A percentile compares a stretch with the other conserved stretches of the same genome.
Evolutionary conservation across 1,140 invertebrate species (phyloP).

Genomic region (Nasonia vitripennis): DNA sequence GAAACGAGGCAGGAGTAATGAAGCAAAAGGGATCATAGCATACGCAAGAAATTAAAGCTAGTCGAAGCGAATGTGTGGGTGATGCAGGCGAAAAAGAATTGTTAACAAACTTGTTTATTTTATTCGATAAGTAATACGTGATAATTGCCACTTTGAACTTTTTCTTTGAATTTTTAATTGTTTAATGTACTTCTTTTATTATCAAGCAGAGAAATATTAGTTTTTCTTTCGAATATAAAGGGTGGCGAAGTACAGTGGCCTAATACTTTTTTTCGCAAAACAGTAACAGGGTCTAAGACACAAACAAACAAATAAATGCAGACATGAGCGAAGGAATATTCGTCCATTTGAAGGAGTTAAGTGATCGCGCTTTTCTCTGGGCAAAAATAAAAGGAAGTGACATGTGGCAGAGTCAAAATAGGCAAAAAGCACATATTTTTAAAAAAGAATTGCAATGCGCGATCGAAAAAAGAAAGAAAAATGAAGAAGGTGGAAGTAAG

Average conservation of each 20-base stretch:
- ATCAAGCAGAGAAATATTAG: constrained; percentile 23
- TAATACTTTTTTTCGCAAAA: constrained; percentile 48
- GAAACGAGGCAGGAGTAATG: not conserved
- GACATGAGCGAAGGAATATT: constrained; percentile 1
- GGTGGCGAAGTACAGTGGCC: constrained; percentile 34
- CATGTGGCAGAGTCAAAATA: constrained; percentile 44
- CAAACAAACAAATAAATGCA: constrained; percentile 27
- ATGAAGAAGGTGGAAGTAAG: constrained; percentile 40
- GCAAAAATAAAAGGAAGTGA: constrained; percentile 37
- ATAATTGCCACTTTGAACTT: constrained; percentile 30
- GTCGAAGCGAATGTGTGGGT: constrained; percentile 20
- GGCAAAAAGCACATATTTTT: constrained; percentile 68
- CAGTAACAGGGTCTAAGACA: constrained; percentile 55
- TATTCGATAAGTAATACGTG: not conserved
- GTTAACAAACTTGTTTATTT: constrained; percentile 34
- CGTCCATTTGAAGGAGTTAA: constrained; percentile 9
- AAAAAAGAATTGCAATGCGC: constrained; percentile 56
- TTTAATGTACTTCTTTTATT: constrained; percentile 45
- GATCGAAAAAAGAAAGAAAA: constrained; percentile 13
- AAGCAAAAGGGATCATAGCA: constrained; percentile 6
- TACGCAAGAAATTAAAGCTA: constrained; percentile 39
- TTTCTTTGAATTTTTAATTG: constrained; percentile 38
- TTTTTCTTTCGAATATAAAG: not conserved
- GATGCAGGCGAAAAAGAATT: constrained; percentile 10
- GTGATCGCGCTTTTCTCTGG: constrained; percentile 1